A percentile compares a stretch with the other conserved stretches of the same genome.
Conservation (phyloP, 1,140 invertebrate species). For the Mylabris phalerata region DNA sequence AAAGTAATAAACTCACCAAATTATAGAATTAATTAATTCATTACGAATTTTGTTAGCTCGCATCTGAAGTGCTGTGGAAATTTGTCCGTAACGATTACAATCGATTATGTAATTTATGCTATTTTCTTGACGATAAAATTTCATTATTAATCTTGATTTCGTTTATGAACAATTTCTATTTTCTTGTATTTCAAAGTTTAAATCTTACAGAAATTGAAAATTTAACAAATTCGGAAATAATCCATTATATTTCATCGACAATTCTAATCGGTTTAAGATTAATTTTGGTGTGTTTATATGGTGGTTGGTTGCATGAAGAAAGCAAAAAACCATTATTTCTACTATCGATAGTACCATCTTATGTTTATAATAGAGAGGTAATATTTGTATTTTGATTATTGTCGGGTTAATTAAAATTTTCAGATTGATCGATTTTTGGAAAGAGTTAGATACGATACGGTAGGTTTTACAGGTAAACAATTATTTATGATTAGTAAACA, state of each 20-base stretch:
- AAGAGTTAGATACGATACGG: background rate
- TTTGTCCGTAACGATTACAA: slow-evolving; percentile 2
- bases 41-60: background rate
- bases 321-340: background rate
- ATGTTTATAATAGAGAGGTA: slow-evolving; percentile 10
- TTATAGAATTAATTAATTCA: background rate
- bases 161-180: slow-evolving; percentile 10
- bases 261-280: background rate
- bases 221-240: background rate
- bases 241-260: slow-evolving; percentile 1
- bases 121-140: slow-evolving; percentile 4
- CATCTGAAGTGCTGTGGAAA: background rate
- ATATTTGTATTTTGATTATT: background rate
- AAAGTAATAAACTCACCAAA: background rate
- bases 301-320: slow-evolving; percentile 8
- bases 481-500: slow-evolving; percentile 7
- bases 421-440: slow-evolving; percentile 1
- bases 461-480: slow-evolving; percentile 5
- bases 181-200: slow-evolving; percentile 8
- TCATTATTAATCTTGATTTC: slow-evolving; percentile 1
- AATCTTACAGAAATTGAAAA: background rate
- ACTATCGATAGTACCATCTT: background rate
- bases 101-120: slow-evolving; percentile 1
- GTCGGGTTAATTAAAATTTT: background rate
- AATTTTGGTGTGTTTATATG: slow-evolving; percentile 4